Evolutionary conservation across 2,888 invertebrate species (phyloP), one percentile per base, ranked within the genome.

Genomic region (Saturnia japonica): DNA sequence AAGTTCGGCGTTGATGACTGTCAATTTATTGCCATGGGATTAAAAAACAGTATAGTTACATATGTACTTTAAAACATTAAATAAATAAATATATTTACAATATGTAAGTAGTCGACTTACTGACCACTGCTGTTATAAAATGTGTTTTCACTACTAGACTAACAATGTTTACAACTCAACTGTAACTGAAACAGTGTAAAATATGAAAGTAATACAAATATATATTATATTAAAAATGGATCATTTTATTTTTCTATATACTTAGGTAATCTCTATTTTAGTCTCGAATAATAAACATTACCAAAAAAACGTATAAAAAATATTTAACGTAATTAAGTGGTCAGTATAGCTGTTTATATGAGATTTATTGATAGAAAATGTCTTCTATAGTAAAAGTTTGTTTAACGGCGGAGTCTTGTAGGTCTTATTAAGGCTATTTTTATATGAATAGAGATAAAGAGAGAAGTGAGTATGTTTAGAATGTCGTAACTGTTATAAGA

Each of bases 41-140:
- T n/a, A n/a, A n/a, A n/a, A n/a, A n/a, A n/a, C n/a, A 34, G 34
- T 34, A 69, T 78, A 76, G 74, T 62, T 80, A 82, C 78, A n/a
- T n/a, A n/a, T n/a, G n/a, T n/a, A n/a, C 74, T 69, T 73, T 81
- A 77, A 77, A 80, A 80, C 73, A 78, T 76, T n/a, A n/a, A 9
- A 22, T 72, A 76, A 74, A 77, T 74, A 76, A 80, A 79, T 83
- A 83, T 85, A 85, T 85, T 85, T 88, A 86, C 82, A 84, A 79
- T 75, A 76, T 77, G 75, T 77, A 78, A 77, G 64, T 82, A 28
- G 51, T 28, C 28, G 42, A 54, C 34, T 43, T 43, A 43, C 67
- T 70, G 70, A 70, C 70, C 70, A 70, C 70, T 67, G 40, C 16
- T 54, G 28, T 47, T 42, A 40, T 54, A 16, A 22, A 40, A 28